Base-by-base conservation (phyloP, 2,113 vertebrate genomes). In the Podocnemis expansa region DNA sequence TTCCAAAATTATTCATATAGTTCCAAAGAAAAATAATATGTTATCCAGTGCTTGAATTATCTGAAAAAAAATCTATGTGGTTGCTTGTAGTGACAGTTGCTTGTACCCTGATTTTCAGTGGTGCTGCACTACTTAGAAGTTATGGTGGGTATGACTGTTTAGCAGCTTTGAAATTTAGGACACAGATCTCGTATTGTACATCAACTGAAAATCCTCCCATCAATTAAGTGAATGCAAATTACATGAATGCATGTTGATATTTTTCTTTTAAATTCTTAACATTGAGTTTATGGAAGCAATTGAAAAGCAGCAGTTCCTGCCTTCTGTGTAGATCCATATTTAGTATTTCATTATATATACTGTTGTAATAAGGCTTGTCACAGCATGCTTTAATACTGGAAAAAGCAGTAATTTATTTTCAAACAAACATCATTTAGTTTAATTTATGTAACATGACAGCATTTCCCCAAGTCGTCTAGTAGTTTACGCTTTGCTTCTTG, bases 11-110 rank as follows among this genome's bases (percentile, higher is more conserved):
- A 75, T 24, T 12, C 5, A 12, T 27, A 24, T 41, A 38, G 38
- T 43, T 38, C n/a, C 22, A 75, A 43, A 75, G 22, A 21, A 22
- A 75, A 75, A 43, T 41, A 43, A 75, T 11, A 6, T 51, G 45
- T 52, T 56, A 43, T 22, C 21, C 2, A 3, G 9, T 80, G 85
- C 2, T 27, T 0, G 0, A 5, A 4, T 4, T 22, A 14, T 60
- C 87, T 43, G 63, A 89, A 54, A 83, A 90, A n/a, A 83, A 90
- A n/a, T 5, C 2, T 51, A 3, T 10, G 10, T 0, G 1, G 45
- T 7, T 13, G 19, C 5, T 75, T 43, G 12, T 27, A 56, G 49
- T n/a, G 38, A n/a, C 27, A 89, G 11, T 21, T 22, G 27, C 21
- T 82, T 86, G 41, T 49, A 80, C 7, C 67, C 55, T 89, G 67